Evolutionary conservation across 2,888 invertebrate species (phyloP), one percentile per base, ranked within the genome.

Genomic region (Agonopterix alstromeriana): DNA sequence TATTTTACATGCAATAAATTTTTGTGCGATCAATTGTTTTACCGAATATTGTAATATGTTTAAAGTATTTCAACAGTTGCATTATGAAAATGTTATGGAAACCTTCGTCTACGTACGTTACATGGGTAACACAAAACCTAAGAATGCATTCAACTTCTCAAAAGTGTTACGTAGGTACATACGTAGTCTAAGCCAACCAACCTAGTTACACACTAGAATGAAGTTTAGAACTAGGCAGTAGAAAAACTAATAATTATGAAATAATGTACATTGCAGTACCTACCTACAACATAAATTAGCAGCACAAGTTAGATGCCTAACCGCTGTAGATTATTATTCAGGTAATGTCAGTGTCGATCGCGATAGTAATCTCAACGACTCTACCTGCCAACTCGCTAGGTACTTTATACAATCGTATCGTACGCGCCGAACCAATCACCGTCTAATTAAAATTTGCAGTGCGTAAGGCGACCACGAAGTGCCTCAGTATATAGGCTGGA

Each of bases 361-460:
- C 73, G 77, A 77, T 76, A 63, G 69, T 71, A 71, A 80, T 81
- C 77, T 74, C 58, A 67, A 76, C 65, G 70, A 73, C 64, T 65
- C 64, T 61, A 53, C 66, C 65, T 64, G 65, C 62, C 69, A 61
- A 53, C 66, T 65, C 63, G 65, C 62, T 70, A n/a, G n/a, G n/a
- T n/a, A 61, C 61, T 63, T 65, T 67, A 73, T 67, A 78, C 79
- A 79, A 78, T 77, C 71, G 73, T 63, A 70, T 69, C 73, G 73
- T 72, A n/a, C 11, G 11, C 69, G 65, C 65, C 63, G 67, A 73
- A 77, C 73, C 78, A 80, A 85, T 83, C 81, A 79, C 79, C 73
- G 72, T 72, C 77, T 83, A 85, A 85, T 86, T 87, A 83, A 83
- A 84, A 86, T 86, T 86, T 82, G 80, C 78, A 71, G 67, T 85